Base-by-base conservation (phyloP, 2,797 vertebrate species). In the Brachyrhaphis roseni region DNA sequence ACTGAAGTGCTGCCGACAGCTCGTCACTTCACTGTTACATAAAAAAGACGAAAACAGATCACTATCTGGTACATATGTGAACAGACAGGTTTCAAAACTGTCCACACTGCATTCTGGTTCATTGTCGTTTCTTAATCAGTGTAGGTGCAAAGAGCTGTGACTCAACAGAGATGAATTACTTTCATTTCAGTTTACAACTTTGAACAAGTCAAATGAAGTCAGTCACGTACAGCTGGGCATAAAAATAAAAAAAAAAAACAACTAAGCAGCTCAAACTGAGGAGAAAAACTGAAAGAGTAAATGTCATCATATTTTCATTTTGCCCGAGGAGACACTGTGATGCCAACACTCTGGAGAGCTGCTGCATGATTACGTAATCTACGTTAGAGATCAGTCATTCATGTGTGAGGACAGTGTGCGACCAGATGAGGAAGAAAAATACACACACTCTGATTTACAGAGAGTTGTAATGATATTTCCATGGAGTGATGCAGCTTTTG, bases 331-430 rank as follows among this genome's bases (percentile, higher is more conserved):
- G 82, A 84, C 74, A 13, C 80, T 66, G 77, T 41, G 80, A 80
- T 66, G 74, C 85, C 77, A 83, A 87, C 75, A 78, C 89, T 81
- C 77, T 68, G 80, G 84, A 80, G 86, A 86, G 85, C 78, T 78
- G 82, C 87, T 84, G 87, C 41, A 80, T 75, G 68, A 57, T 94
- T 93, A 91, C 78, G 41, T 90, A 94, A 94, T 87, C 85, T 71
- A 76, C 81, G 45, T 75, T 80, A 57, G 77, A 91, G 82, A 87
- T 86, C 88, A 92, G 78, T 45, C 85, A 84, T 77, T 84, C 89
- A 75, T 87, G 90, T 81, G 85, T 80, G 81, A 91, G 81, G 78
- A 88, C 77, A 80, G 74, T 78, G 76, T 86, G 84, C 71, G 79
- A 75, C 26, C 2, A 53, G 51, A 39, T 5, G 5, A n/a, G 39